Base-by-base conservation (phyloP, 2,888 invertebrate genomes). In the Helobdella robusta region DNA sequence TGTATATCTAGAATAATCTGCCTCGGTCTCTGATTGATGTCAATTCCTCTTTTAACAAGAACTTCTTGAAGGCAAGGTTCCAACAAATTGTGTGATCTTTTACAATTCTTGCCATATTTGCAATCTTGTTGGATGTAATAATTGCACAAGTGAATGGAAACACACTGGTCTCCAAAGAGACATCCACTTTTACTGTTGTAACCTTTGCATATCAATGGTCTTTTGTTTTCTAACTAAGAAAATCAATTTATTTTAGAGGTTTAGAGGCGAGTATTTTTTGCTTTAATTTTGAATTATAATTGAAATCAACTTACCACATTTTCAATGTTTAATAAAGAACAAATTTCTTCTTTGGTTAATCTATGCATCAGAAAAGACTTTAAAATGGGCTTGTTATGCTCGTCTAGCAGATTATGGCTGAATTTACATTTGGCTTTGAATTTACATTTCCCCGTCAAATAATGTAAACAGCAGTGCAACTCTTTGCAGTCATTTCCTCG, bases 81-180 rank as follows among this genome's bases (percentile, higher is more conserved):
- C 8, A 34, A 65, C 46, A 67, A 65, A 56, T 67, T 40, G 34
- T 67, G 67, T 1, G 65, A 67, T 28, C 67, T 35, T 48, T 67
- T 67, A 52, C 67, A 67, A 4, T 35, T 35, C 23, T 35, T 34
- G 25, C 67, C 67, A 65, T 52, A 67, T 32, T 34, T 64, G 63
- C 67, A 67, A 23, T 50, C 36, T 11, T 40, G 23, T 3, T 18
- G 30, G 35, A 67, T 20, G 54, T 65, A 67, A 46, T 59, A 60
- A 8, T 28, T 28, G 28, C 56, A 56, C 20, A 56, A 32, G 18
- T 56, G 56, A 25, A 56, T n/a, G 32, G 30, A 30, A 6, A 20
- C n/a, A 32, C 56, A 56, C 15, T 56, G 3, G 20, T 28, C 8
- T 56, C 56, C 56, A 56, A 56, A 56, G 28, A 30, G 28, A 32